Percentiles rank a stretch among this genome's conserved stretches.
Evolutionary conservation across 2,888 invertebrate species (phyloP).

Genomic region (Cartodere bifasciata): DNA sequence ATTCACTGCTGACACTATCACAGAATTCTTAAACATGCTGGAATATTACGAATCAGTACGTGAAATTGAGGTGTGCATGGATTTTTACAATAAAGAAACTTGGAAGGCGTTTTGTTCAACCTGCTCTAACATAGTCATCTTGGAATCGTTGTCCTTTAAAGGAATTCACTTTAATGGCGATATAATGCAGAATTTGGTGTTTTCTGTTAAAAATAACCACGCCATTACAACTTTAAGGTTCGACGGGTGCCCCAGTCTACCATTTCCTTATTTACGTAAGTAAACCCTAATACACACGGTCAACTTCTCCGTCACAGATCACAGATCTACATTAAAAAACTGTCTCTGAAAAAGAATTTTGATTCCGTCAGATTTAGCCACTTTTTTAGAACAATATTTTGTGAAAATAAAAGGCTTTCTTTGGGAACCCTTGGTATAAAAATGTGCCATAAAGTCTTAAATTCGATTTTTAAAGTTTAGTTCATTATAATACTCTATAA

Average conservation of each 20-base stretch:
- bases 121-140: constrained; percentile 22
- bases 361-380: too few species aligned
- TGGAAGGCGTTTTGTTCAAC: constrained; percentile 28
- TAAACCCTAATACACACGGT: too few species aligned
- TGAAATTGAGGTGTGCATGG: constrained; percentile 26
- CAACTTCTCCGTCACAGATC: too few species aligned
- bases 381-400: too few species aligned
- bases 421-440: too few species aligned
- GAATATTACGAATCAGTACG: constrained; percentile 29
- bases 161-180: constrained; percentile 25
- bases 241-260: constrained; percentile 26
- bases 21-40: constrained; percentile 29
- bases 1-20: constrained; percentile 26
- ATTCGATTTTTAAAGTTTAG: too few species aligned
- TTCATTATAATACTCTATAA: too few species aligned
- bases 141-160: constrained; percentile 26
- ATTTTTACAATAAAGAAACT: constrained; percentile 26
- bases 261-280: constrained; percentile 28
- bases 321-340: too few species aligned
- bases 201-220: constrained; percentile 23
- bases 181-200: constrained; percentile 25
- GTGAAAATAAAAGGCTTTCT: too few species aligned
- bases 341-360: too few species aligned
- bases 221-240: constrained; percentile 28
- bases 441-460: too few species aligned